Evolutionary conservation across 37 sponge, comb jelly and placozoan species (phyloP), one percentile per base, ranked within the genome.

Genomic region (Mnemiopsis leidyi): DNA sequence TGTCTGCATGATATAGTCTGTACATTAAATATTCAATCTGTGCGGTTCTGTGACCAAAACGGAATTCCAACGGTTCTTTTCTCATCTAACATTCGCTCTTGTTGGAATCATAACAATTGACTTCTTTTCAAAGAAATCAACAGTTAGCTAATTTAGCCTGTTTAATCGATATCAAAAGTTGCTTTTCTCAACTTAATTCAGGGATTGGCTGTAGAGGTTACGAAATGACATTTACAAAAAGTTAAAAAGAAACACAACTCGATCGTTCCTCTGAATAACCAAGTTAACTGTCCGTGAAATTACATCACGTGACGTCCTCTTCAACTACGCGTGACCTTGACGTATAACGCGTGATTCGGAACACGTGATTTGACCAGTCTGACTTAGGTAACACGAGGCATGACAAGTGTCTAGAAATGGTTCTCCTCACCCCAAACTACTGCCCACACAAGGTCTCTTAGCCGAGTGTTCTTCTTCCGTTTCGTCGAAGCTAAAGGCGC

Each of bases 401-500:
- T n/a, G n/a, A n/a, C n/a, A n/a, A n/a, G n/a, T n/a, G n/a, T n/a
- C n/a, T n/a, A n/a, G n/a, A n/a, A n/a, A n/a, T n/a, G n/a, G n/a
- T 48, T 21, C 73, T 23, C 18, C 36, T 77, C 79, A 77, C 3
- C 79, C 79, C 35, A 77, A 1, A 32, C 79, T 77, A n/a, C 26
- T 38, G 90, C 38, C 32, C 13, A 85, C 90, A 33, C 90, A 85
- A 35, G 40, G 90, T 39, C 90, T 13, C 61, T 85, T 85, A 3
- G 90, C 40, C 1, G 35, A 9, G 90, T 85, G 90, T 33, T 85
- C 90, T 0, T 85, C 90, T 40, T 28, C 39, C 40, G 35, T 33
- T 13, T 85, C 90, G 30, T 85, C 90, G 61, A 85, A 85, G 26
- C 26, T 23, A 23, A 85, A 85, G 0, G 90, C 90, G 61, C 61